Evolutionary conservation across 2,888 invertebrate species (phyloP), one percentile per base, ranked within the genome.

Genomic region (Urechis unicinctus): DNA sequence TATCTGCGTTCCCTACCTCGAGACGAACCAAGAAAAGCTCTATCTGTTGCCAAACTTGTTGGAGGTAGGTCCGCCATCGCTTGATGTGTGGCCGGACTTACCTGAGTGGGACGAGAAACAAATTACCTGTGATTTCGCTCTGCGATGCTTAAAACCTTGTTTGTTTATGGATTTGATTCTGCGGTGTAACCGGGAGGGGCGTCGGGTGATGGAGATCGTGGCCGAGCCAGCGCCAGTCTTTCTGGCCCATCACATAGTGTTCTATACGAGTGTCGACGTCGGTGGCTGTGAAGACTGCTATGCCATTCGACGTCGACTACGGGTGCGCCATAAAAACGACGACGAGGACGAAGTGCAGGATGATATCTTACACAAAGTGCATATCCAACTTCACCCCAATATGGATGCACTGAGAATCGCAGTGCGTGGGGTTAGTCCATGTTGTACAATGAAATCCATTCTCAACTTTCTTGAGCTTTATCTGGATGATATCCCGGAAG

Each of bases 101-200:
- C 66, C 66, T 1, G 66, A 66, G 52, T 66, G 66, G 66, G 66
- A 65, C 52, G 66, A 66, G 56, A 66, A 62, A 44, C 66, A 66
- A 56, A 61, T 66, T n/a, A 65, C 66, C 21, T 65, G 63, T 50
- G 64, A 66, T 51, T 65, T 64, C 46, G 42, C 45, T 3, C 46
- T 66, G 22, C 56, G 63, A 28, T 36, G 53, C 1, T 49, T 60
- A n/a, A 61, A 61, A 48, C 60, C 64, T 9, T 52, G 59, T 31
- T 45, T 64, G 57, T 66, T 66, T 58, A 57, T 56, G 17, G 64
- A 63, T n/a, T 54, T 66, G 25, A 52, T 65, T 25, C 46, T 62
- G 30, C 50, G 58, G 22, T 41, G 64, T 51, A 62, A 58, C 53
- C 41, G 53, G 44, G 64, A 63, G 31, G 66, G 66, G 1, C 49